Evolutionary conservation across 2,113 vertebrate genomes (phyloP).

Genomic region (Pachyramphus minor): DNA sequence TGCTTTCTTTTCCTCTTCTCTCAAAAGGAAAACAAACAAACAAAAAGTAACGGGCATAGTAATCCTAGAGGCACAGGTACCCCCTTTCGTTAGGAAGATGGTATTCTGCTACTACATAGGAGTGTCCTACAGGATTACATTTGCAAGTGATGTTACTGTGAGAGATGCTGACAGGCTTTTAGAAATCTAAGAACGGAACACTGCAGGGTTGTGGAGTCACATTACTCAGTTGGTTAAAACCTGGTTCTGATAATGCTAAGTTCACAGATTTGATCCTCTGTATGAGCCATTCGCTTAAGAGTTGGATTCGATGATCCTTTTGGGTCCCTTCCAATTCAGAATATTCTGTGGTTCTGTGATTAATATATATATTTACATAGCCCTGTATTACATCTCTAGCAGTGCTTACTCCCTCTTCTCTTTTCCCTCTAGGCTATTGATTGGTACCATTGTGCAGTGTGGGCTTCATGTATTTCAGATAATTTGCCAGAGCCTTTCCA

Average conservation of each 20-base stretch:
- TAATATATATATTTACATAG: not conserved
- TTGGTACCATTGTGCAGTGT: not conserved
- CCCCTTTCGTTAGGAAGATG: not conserved
- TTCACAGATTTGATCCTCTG: not conserved
- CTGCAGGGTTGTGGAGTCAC: not conserved
- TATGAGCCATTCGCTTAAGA: not conserved
- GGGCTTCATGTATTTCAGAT: not conserved
- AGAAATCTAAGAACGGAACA: not conserved
- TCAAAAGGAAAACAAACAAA: not conserved
- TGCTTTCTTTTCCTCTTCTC: constrained; percentile 5
- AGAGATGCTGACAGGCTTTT: not conserved
- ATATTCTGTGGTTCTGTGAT: not conserved
- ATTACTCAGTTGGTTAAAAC: not conserved
- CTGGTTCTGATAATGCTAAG: not conserved
- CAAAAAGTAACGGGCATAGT: not conserved
- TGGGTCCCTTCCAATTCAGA: not conserved
- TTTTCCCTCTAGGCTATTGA: not conserved
- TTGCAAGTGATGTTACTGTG: not conserved
- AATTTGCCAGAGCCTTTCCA: not conserved
- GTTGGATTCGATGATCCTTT: not conserved
- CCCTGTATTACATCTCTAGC: not conserved
- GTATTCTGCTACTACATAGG: not conserved
- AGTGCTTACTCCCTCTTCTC: not conserved
- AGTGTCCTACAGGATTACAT: not conserved
- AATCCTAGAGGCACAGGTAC: not conserved